Base-by-base conservation (phyloP, 1,140 invertebrate species). In the Drosophila prosaltans region DNA sequence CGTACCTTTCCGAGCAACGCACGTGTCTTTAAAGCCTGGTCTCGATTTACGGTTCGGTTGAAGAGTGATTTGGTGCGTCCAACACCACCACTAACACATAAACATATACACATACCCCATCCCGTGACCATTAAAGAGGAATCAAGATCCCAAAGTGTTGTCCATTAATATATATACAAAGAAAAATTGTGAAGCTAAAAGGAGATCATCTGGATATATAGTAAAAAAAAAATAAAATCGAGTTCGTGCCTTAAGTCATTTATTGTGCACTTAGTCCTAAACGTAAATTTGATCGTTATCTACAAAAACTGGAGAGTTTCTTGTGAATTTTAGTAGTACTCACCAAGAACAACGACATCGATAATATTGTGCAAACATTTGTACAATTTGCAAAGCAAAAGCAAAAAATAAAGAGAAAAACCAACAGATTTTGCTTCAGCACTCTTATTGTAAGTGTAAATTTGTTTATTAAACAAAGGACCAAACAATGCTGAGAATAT, bases 241-340 rank as follows among this genome's bases (percentile, higher is more conserved):
- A 70, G 85, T 89, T 89, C 76, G 85, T 90, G 86, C 36, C 78
- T 65, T 74, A 81, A 90, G 85, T 89, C 85, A 80, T 90, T 90
- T 72, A 79, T 81, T 89, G 75, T 69, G 63, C 80, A 51, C 69
- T 51, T 69, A 69, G 4, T 70, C 58, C 61, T 63, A 48, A 43
- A 36, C 58, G 6, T 41, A 2, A 6, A 36, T 60, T 36, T 45
- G 16, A 40, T 21, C 57, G 61, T 30, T 67, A 30, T 32, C 45
- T 36, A 36, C 6, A 36, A 2, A 36, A 21, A 51, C 8, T 21
- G 7, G 21, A 51, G 45, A 26, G 45, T 51, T 51, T 51, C 45
- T 26, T 51, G 68, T 82, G 80, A 72, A 79, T 77, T 72, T 70
- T 43, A 65, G 61, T 60, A 48, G 28, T 30, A 30, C 28, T 30